phyloP scores from a whole-genome alignment of 2,797 vertebrate species.

The Sebastolobus alascanus region DNA sequence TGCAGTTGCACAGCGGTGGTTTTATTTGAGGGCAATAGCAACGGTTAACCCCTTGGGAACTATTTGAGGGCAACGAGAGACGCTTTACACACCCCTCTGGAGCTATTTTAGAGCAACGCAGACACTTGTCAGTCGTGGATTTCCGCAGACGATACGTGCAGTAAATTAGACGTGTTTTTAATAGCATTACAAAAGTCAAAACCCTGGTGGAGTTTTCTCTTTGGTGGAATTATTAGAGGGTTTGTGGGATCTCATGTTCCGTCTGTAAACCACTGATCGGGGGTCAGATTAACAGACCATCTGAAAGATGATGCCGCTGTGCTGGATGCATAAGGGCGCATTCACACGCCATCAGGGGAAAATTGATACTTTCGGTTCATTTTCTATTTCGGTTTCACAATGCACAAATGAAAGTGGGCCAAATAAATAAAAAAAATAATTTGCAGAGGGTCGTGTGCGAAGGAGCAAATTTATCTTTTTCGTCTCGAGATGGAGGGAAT shows the following conservation, averaged over 20 bases:
- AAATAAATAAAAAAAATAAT: no score
- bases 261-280: conserved; percentile 5
- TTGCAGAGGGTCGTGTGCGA: no score
- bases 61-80: conserved; percentile 36
- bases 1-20: conserved; percentile 44
- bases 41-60: conserved; percentile 35
- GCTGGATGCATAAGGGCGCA: no score
- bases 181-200: conserved; percentile 12
- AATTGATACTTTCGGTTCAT: no score
- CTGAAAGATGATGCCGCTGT: not conserved
- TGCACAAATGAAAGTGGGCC: no score
- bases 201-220: not conserved
- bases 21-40: conserved; percentile 45
- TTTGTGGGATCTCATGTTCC: conserved; percentile 1
- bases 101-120: conserved; percentile 42
- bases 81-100: conserved; percentile 43
- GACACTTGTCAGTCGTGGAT: conserved; percentile 31
- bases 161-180: conserved; percentile 4
- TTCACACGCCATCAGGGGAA: no score
- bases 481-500: no score
- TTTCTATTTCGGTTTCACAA: no score
- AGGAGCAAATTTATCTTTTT: no score
- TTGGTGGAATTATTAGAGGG: not conserved
- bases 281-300: not conserved
- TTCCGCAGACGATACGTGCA: not conserved